These are phyloP conservation scores for Ophioninae sp. DNA, from an alignment of 2,888 invertebrate species.

Conservation along the genomic window DNA sequence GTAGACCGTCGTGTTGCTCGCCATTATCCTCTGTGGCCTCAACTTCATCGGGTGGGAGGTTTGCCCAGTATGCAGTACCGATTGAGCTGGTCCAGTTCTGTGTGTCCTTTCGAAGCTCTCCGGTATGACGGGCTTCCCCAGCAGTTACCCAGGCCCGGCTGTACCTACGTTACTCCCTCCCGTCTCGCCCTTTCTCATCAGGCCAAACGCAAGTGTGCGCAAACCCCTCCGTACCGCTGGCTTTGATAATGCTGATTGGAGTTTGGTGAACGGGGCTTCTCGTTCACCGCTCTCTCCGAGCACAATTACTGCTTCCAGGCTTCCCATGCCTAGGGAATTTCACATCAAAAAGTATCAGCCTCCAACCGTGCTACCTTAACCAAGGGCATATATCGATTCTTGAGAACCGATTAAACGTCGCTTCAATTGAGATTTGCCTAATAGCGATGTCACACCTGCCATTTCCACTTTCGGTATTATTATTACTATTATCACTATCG, in stretches of 20 bases:
- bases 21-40: constrained; percentile 69
- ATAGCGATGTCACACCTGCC: too few species aligned
- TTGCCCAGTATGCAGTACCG: constrained; percentile 22
- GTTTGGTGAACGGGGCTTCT: constrained; percentile 67
- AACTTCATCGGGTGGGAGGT: constrained; percentile 56
- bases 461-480: too few species aligned
- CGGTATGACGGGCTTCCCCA: constrained; percentile 42
- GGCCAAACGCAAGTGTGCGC: constrained; percentile 43
- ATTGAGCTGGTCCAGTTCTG: constrained; percentile 34
- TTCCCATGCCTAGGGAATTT: constrained; percentile 13
- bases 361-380: constrained; percentile 14
- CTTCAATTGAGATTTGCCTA: too few species aligned
- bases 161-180: constrained; percentile 30
- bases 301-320: constrained; percentile 70
- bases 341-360: constrained; percentile 21
- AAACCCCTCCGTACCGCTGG: constrained; percentile 55
- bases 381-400: constrained; percentile 3
- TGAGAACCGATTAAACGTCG: not conserved
- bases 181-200: constrained; percentile 68
- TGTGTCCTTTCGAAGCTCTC: constrained; percentile 47
- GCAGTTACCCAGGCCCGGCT: constrained; percentile 41
- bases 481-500: too few species aligned
- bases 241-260: constrained; percentile 78
- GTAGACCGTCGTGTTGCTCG: constrained; percentile 62
- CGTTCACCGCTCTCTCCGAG: constrained; percentile 58